A percentile compares a stretch with the other conserved stretches of the same genome.
phyloP scores from a whole-genome alignment of 2,888 invertebrate species.

The Muscina levida region DNA sequence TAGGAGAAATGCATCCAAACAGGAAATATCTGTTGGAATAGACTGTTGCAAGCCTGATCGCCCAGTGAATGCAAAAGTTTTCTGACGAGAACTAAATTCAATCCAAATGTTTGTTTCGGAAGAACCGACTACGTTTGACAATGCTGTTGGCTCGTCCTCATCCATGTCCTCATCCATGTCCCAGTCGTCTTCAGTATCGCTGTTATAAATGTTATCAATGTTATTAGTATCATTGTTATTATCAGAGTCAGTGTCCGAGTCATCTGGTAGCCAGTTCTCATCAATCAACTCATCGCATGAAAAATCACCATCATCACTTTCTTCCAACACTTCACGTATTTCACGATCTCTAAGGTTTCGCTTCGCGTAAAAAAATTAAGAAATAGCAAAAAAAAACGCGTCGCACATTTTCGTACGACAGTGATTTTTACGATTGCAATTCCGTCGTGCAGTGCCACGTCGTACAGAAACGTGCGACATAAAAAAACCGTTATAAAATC shows the following conservation, averaged over 20 bases:
- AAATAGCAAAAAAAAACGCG: no score
- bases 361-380: no score
- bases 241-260: slow-evolving; percentile 36
- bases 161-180: neutral
- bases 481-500: no score
- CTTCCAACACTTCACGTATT: slow-evolving; percentile 15
- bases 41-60: slow-evolving; percentile 43
- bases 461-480: no score
- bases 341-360: no score
- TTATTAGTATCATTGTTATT: slow-evolving; percentile 16
- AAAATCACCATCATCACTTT: slow-evolving; percentile 43
- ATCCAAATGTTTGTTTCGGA: slow-evolving; percentile 46
- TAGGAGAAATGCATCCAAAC: slow-evolving; percentile 50
- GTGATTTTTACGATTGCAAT: no score
- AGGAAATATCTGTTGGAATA: slow-evolving; percentile 44
- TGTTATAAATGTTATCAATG: no score
- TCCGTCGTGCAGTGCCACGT: no score
- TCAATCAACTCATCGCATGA: slow-evolving; percentile 27
- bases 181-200: no score
- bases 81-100: slow-evolving; percentile 57
- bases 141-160: slow-evolving; percentile 28
- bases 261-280: slow-evolving; percentile 31
- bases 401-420: no score
- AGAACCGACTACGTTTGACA: slow-evolving; percentile 30
- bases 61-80: slow-evolving; percentile 46